Percentiles rank a stretch among this genome's conserved stretches.
Conservation (phyloP, 2,888 invertebrate species). For the Luffia ferchaultella region DNA sequence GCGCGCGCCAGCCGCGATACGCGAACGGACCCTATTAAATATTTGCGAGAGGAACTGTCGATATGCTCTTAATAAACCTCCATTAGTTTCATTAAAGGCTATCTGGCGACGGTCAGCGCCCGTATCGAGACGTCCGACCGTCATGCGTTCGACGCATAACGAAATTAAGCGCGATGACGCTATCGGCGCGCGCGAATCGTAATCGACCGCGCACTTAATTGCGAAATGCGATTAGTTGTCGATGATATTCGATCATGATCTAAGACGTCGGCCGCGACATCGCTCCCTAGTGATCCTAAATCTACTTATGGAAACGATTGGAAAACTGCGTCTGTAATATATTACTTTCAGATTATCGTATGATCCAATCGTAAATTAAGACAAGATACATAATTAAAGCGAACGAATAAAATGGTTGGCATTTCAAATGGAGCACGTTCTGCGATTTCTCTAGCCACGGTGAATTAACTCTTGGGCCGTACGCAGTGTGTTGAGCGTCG, state of each 20-base stretch:
- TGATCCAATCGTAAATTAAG: slow-evolving; percentile 68
- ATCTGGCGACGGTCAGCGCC: slow-evolving; percentile 47
- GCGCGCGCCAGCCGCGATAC: slow-evolving; percentile 21
- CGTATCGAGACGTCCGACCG: slow-evolving; percentile 56
- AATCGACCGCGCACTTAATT: slow-evolving; percentile 42
- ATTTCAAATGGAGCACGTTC: slow-evolving; percentile 65
- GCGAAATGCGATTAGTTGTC: slow-evolving; percentile 55
- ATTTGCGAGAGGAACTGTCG: slow-evolving; percentile 43
- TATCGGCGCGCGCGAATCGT: slow-evolving; percentile 54
- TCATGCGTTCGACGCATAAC: slow-evolving; percentile 58
- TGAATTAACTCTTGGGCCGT: slow-evolving; percentile 59
- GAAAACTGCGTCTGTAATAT: slow-evolving; percentile 60
- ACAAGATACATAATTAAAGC: slow-evolving; percentile 68
- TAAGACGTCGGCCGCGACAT: slow-evolving; percentile 32
- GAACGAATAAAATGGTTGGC: slow-evolving; percentile 67
- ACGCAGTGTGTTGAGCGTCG: slow-evolving; percentile 62
- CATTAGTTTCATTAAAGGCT: slow-evolving; percentile 65
- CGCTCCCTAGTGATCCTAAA: slow-evolving; percentile 53
- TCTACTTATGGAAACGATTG: slow-evolving; percentile 60
- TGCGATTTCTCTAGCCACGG: slow-evolving; percentile 38
- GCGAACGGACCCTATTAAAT: slow-evolving; percentile 30
- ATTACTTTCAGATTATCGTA: slow-evolving; percentile 64
- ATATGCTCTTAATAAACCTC: slow-evolving; percentile 58
- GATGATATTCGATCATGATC: slow-evolving; percentile 54
- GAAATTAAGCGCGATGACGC: slow-evolving; percentile 60